Evolutionary conservation across 2,888 invertebrate genomes (phyloP).

Genomic region (Gibbula magus): DNA sequence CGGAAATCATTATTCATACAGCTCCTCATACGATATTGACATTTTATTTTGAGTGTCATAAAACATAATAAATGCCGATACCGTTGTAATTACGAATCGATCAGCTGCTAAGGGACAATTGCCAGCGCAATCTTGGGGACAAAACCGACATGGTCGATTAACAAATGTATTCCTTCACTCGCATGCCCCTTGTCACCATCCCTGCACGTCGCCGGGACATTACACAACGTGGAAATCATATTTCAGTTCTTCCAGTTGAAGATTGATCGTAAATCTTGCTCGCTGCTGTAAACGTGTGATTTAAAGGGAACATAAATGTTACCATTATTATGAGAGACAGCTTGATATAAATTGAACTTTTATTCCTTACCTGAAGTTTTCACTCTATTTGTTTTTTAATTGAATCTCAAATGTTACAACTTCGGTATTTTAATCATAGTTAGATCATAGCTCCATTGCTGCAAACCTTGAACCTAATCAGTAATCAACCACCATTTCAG

Average conservation of each 20-base stretch:
- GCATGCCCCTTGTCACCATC: neutral
- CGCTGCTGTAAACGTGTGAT: no score
- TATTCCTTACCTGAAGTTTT: no score
- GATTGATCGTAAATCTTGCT: neutral
- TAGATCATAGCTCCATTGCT: no score
- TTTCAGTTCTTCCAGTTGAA: neutral
- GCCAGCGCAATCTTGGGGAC: neutral
- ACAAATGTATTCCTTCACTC: neutral
- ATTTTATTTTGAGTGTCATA: slow-evolving; percentile 15
- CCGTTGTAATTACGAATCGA: slow-evolving; percentile 1
- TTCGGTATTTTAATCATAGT: no score
- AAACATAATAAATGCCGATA: slow-evolving; percentile 13
- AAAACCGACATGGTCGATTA: slow-evolving; percentile 5
- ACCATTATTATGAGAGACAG: no score
- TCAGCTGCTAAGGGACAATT: neutral
- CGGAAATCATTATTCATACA: neutral
- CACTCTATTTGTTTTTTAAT: no score
- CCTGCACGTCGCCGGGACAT: neutral
- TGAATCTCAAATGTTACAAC: no score
- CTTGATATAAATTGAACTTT: no score
- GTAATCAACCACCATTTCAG: no score
- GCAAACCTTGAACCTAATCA: no score
- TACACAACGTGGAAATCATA: neutral
- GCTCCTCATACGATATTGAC: slow-evolving; percentile 8
- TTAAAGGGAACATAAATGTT: no score